These are phyloP conservation scores for Electrona antarctica DNA, from an alignment of 2,113 vertebrate genomes.

Conservation along the genomic window DNA sequence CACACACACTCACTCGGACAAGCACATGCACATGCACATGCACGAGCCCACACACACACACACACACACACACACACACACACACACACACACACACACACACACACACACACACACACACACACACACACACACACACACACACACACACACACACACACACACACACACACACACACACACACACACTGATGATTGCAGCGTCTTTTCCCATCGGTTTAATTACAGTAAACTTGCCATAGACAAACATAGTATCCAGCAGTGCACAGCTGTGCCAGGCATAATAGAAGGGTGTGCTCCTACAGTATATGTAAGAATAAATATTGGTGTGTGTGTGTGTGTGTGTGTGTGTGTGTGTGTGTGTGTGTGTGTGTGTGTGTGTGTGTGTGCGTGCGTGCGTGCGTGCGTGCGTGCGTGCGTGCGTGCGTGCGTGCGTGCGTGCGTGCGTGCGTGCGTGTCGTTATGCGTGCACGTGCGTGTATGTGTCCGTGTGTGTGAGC, in stretches of 20 bases:
- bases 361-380: conserved; percentile 2
- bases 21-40: neutral
- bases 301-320: conserved; percentile 37
- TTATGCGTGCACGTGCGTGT: conserved; percentile 35
- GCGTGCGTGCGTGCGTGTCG: conserved; percentile 26
- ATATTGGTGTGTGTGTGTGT: conserved; percentile 21
- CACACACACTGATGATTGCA: conserved; percentile 23
- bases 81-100: neutral
- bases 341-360: conserved; percentile 15
- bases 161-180: conserved; percentile 2
- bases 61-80: conserved; percentile 1
- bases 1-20: conserved; percentile 4
- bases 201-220: conserved; percentile 46
- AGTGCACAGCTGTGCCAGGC: conserved; percentile 58
- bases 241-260: conserved; percentile 50
- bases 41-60: too few species aligned
- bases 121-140: neutral
- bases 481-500: neutral
- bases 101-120: neutral
- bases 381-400: neutral
- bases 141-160: neutral
- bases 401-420: neutral
- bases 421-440: conserved; percentile 38
- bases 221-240: conserved; percentile 42
- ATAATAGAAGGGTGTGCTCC: conserved; percentile 24